phyloP scores from a whole-genome alignment of 2,888 invertebrate species.

The Parochlus steinenii region DNA sequence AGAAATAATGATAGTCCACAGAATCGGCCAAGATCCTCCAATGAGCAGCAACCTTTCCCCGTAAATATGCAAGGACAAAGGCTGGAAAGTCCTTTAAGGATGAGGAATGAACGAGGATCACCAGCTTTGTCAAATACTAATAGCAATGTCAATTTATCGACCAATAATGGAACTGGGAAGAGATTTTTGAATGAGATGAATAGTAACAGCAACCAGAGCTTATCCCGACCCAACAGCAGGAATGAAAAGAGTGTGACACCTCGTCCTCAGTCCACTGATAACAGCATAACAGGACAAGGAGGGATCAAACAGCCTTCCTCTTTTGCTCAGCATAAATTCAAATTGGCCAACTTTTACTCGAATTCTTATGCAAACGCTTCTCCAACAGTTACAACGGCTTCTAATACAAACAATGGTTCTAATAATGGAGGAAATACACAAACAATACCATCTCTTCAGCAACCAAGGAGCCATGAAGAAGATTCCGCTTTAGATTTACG shows the following conservation, averaged over 20 bases:
- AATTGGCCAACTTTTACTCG: constrained; percentile 20
- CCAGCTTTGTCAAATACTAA: no score
- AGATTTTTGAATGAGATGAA: constrained; percentile 5
- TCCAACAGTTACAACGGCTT: constrained; percentile 10
- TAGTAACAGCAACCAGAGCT: constrained; percentile 2
- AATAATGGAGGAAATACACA: constrained; percentile 11
- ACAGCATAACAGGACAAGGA: background rate
- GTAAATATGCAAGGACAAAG: no score
- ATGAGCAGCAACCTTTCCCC: constrained; percentile 11
- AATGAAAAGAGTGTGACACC: constrained; percentile 21
- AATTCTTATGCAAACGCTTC: constrained; percentile 11
- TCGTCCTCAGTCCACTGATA: constrained; percentile 22
- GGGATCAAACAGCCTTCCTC: constrained; percentile 21
- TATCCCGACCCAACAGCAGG: constrained; percentile 19
- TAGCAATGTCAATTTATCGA: constrained; percentile 9
- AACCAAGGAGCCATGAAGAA: constrained; percentile 18
- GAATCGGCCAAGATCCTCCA: constrained; percentile 5
- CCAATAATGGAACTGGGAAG: constrained; percentile 7
- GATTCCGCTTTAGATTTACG: constrained; percentile 30
- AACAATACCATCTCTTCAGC: background rate
- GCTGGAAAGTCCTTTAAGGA: no score
- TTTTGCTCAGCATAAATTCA: constrained; percentile 30
- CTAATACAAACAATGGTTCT: constrained; percentile 13
- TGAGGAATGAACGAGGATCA: no score
- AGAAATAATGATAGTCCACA: constrained; percentile 13